Percentiles rank a stretch among this genome's conserved stretches.
Conservation (phyloP, 2,797 vertebrate genomes). For the Bufotes viridis region DNA sequence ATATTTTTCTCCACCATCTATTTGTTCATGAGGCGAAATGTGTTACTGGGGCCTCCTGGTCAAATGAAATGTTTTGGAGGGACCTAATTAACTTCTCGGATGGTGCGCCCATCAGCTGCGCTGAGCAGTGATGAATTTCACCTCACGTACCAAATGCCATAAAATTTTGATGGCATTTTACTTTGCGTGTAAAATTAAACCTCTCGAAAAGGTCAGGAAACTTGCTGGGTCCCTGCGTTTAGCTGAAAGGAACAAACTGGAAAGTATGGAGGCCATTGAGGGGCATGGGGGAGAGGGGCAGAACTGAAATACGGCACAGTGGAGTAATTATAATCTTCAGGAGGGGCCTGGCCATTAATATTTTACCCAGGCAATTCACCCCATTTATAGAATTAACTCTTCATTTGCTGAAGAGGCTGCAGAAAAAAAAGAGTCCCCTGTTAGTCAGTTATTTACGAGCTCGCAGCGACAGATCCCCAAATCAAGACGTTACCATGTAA, state of each 20-base stretch:
- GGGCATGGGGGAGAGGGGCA: background rate
- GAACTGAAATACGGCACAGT: background rate
- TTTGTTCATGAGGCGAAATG: constrained; percentile 28
- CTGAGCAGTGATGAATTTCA: constrained; percentile 49
- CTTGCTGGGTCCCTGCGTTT: constrained; percentile 46
- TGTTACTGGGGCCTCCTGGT: background rate
- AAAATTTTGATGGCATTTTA: constrained; percentile 65
- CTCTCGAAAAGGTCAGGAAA: constrained; percentile 63
- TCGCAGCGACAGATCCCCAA: background rate
- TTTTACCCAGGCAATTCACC: background rate
- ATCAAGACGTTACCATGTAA: constrained; percentile 47
- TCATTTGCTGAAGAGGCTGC: background rate
- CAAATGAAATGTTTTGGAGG: constrained; percentile 40
- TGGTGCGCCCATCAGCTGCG: constrained; percentile 17
- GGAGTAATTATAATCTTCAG: background rate
- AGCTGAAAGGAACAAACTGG: constrained; percentile 45
- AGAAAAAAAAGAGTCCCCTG: background rate
- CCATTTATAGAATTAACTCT: background rate
- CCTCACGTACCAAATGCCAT: constrained; percentile 61
- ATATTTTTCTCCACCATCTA: constrained; percentile 35
- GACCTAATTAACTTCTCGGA: constrained; percentile 49
- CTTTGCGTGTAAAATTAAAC: constrained; percentile 68
- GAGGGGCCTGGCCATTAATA: background rate
- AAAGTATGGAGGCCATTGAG: background rate
- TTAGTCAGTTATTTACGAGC: constrained; percentile 25